These are phyloP conservation scores for Decapterus maruadsi DNA, from an alignment of 2,797 vertebrate species.

Conservation along the genomic window DNA sequence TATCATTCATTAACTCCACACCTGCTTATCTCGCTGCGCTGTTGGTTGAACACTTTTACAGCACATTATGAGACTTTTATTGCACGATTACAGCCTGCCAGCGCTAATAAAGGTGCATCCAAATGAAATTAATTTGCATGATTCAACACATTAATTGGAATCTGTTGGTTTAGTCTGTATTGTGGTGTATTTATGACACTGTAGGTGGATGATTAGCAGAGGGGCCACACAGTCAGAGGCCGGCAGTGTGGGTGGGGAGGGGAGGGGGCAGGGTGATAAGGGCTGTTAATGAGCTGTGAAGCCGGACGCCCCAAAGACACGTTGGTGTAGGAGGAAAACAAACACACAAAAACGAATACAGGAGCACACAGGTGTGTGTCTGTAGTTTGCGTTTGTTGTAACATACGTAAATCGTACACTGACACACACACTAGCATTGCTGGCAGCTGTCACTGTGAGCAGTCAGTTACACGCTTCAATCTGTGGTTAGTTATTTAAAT, in stretches of 20 bases:
- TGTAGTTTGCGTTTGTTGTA: conserved; percentile 3
- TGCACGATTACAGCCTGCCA: conserved; percentile 2
- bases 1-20: conserved; percentile 10
- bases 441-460: conserved; percentile 54
- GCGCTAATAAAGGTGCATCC: neutral
- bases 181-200: neutral
- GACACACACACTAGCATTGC: conserved; percentile 16
- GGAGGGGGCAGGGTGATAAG: conserved; percentile 42
- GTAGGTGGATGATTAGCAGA: neutral
- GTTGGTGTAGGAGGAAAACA: conserved; percentile 25
- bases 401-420: conserved; percentile 24
- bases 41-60: conserved; percentile 1
- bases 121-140: neutral
- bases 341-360: conserved; percentile 17
- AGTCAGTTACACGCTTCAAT: neutral
- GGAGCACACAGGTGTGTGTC: neutral
- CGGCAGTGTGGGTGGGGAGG: conserved; percentile 3
- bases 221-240: conserved; percentile 34
- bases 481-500: neutral
- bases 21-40: conserved; percentile 22
- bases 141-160: neutral
- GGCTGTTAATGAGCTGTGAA: conserved; percentile 59
- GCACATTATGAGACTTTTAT: conserved; percentile 8
- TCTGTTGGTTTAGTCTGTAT: neutral
- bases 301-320: conserved; percentile 16